Conservation (phyloP, 2,888 invertebrate genomes). For the Apodemia mormo region DNA sequence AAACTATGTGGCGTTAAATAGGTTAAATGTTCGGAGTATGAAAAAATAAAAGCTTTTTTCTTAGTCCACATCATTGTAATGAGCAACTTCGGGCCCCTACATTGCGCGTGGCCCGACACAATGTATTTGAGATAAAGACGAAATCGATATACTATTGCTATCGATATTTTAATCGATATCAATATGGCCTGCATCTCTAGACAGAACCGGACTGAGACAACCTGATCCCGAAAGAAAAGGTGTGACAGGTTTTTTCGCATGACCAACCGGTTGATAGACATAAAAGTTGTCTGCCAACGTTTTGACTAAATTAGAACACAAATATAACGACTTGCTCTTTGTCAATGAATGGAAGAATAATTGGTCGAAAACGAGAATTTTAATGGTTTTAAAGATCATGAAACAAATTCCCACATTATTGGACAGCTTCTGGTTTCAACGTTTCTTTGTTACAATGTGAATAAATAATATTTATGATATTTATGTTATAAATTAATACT, state of each 20-base stretch:
- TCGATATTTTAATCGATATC: not conserved
- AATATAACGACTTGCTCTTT: not conserved
- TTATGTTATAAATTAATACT: too few species aligned
- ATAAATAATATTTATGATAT: too few species aligned
- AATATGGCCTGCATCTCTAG: not conserved
- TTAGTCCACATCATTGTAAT: too few species aligned
- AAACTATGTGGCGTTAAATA: too few species aligned
- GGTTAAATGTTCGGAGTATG: too few species aligned
- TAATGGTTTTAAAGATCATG: not conserved
- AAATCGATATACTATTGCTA: not conserved
- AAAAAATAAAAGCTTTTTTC: too few species aligned
- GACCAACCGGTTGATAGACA: slow-evolving; percentile 49
- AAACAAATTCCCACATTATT: too few species aligned
- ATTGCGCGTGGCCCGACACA: too few species aligned
- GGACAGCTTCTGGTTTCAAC: too few species aligned
- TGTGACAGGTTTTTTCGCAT: slow-evolving; percentile 43
- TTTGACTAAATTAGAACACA: slow-evolving; percentile 19
- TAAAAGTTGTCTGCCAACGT: slow-evolving; percentile 37
- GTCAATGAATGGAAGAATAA: slow-evolving; percentile 8
- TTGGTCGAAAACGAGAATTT: not conserved
- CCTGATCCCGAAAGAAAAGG: slow-evolving; percentile 26
- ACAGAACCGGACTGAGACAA: slow-evolving; percentile 20
- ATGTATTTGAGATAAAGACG: too few species aligned
- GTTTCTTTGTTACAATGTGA: too few species aligned
- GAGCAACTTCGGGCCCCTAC: too few species aligned